Conservation (phyloP, 2,113 vertebrate genomes). For the Oreochromis spilurus region DNA sequence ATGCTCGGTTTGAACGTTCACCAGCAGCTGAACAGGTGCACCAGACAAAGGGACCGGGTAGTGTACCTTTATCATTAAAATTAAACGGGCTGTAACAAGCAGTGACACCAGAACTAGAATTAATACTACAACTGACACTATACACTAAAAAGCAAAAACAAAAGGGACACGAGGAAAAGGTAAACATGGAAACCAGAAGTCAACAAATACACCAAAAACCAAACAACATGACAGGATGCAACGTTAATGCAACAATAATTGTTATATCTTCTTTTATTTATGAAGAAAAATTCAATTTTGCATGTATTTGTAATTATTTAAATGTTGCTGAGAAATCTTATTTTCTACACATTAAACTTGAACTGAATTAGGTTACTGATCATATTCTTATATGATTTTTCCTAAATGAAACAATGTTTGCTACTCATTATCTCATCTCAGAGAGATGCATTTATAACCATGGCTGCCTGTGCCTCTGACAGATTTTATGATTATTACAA, state of each 20-base stretch:
- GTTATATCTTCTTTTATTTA: neutral
- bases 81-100: neutral
- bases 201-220: neutral
- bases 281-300: neutral
- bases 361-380: neutral
- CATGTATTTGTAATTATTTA: neutral
- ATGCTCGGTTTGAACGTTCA: neutral
- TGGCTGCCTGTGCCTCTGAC: neutral
- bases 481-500: neutral
- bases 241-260: neutral
- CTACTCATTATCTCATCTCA: neutral
- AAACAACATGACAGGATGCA: neutral
- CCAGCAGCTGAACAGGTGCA: neutral
- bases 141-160: neutral
- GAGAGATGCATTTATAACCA: neutral
- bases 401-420: neutral
- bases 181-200: neutral
- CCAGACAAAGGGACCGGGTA: accelerated
- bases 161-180: neutral
- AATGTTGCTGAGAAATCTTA: accelerated
- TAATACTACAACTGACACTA: neutral
- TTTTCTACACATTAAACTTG: neutral
- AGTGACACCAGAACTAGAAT: neutral
- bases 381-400: neutral
- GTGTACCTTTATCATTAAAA: neutral